Evolutionary conservation across 2,113 vertebrate genomes (phyloP).

Genomic region (Brachypodius melanocephalos): DNA sequence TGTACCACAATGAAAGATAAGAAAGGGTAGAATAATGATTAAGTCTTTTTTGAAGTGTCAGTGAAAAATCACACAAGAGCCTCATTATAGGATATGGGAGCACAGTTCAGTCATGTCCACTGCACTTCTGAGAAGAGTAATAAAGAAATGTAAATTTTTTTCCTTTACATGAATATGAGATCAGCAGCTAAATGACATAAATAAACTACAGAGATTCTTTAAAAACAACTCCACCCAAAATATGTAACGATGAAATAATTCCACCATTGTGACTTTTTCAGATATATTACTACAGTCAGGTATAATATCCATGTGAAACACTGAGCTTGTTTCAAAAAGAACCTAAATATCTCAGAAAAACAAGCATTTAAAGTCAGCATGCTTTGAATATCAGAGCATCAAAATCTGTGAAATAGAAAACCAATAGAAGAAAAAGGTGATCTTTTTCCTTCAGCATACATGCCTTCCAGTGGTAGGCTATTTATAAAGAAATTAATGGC

Average conservation of each 20-base stretch:
- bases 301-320: background rate
- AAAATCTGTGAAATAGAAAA: background rate
- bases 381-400: background rate
- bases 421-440: background rate
- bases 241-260: background rate
- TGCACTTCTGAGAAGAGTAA: background rate
- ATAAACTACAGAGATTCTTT: background rate
- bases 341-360: background rate
- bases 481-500: background rate
- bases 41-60: background rate
- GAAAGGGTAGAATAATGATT: background rate
- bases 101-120: background rate
- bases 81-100: background rate
- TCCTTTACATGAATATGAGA: background rate
- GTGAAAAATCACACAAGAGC: background rate
- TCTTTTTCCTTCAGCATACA: background rate
- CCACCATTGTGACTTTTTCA: background rate
- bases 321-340: background rate
- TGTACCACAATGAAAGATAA: background rate
- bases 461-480: background rate
- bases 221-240: background rate
- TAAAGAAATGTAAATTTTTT: background rate
- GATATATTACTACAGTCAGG: background rate
- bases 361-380: background rate
- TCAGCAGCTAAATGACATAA: background rate